Conservation (phyloP, 2,113 vertebrate genomes). For the Catagonus wagneri region DNA sequence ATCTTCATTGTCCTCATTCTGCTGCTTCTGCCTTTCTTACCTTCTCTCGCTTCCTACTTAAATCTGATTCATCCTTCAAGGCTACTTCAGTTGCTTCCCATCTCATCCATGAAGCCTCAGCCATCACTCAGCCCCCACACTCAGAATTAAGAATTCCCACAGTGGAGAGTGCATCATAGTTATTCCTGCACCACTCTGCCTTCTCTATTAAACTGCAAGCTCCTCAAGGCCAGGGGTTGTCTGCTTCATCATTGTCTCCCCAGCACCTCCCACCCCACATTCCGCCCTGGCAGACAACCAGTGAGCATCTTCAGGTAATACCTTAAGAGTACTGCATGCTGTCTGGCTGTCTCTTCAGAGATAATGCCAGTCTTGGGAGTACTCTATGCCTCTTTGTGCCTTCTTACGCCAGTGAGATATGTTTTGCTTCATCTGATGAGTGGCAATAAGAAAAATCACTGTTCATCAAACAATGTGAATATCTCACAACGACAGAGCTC, state of each 20-base stretch:
- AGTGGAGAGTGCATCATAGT: neutral
- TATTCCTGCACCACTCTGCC: constrained; percentile 28
- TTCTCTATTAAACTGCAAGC: constrained; percentile 14
- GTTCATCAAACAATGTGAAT: constrained; percentile 37
- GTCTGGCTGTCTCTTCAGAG: constrained; percentile 2
- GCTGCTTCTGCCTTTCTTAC: constrained; percentile 35
- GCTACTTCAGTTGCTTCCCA: constrained; percentile 18
- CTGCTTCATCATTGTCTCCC: constrained; percentile 26
- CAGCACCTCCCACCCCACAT: neutral
- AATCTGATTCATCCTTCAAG: constrained; percentile 38
- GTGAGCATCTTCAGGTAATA: constrained; percentile 43
- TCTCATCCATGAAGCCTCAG: constrained; percentile 3
- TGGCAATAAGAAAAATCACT: neutral
- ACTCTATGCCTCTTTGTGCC: neutral
- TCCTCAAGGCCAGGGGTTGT: constrained; percentile 1
- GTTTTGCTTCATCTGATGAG: constrained; percentile 13
- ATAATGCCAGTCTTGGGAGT: constrained; percentile 46
- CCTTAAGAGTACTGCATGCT: neutral
- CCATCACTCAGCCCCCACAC: neutral
- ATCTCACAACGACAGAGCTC: neutral
- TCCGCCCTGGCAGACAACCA: constrained; percentile 25
- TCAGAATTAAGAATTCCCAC: constrained; percentile 54
- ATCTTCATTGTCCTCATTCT: constrained; percentile 21
- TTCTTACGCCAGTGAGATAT: constrained; percentile 30
- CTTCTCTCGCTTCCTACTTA: constrained; percentile 50